Conservation (phyloP, 2,797 vertebrate genomes). For the Sebastes hubbsi region DNA sequence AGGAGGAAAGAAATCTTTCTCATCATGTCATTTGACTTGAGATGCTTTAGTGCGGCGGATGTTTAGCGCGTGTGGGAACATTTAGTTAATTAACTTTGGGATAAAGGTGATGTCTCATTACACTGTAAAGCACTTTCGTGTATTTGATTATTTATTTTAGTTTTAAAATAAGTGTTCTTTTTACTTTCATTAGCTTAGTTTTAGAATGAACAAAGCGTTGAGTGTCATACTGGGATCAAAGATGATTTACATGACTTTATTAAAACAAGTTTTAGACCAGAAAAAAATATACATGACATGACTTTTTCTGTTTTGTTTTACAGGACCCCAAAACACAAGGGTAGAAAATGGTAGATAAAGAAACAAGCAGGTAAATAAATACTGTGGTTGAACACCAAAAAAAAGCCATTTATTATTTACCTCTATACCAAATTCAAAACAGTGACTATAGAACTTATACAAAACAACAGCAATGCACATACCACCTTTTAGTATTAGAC, state of each 20-base stretch:
- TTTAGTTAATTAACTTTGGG: constrained; percentile 18
- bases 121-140: constrained; percentile 69
- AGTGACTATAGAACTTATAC: constrained; percentile 50
- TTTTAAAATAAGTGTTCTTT: constrained; percentile 67
- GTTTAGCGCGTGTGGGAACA: neutral
- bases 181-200: neutral
- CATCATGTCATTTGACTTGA: neutral
- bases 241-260: constrained; percentile 61
- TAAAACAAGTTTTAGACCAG: constrained; percentile 65
- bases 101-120: constrained; percentile 10
- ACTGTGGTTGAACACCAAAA: constrained; percentile 29
- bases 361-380: constrained; percentile 52
- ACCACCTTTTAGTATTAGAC: constrained; percentile 60
- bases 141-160: constrained; percentile 75
- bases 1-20: neutral
- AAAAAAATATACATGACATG: constrained; percentile 29
- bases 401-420: constrained; percentile 47
- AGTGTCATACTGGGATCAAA: neutral
- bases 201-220: neutral
- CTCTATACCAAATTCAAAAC: constrained; percentile 64
- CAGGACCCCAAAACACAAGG: constrained; percentile 41
- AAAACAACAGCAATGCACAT: constrained; percentile 58
- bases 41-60: neutral
- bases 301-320: constrained; percentile 23
- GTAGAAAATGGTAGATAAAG: constrained; percentile 29